A percentile compares a stretch with the other conserved stretches of the same genome.
These are phyloP conservation scores for Aspidoscelis tigris DNA, from an alignment of 2,113 vertebrate species.

Conservation along the genomic window DNA sequence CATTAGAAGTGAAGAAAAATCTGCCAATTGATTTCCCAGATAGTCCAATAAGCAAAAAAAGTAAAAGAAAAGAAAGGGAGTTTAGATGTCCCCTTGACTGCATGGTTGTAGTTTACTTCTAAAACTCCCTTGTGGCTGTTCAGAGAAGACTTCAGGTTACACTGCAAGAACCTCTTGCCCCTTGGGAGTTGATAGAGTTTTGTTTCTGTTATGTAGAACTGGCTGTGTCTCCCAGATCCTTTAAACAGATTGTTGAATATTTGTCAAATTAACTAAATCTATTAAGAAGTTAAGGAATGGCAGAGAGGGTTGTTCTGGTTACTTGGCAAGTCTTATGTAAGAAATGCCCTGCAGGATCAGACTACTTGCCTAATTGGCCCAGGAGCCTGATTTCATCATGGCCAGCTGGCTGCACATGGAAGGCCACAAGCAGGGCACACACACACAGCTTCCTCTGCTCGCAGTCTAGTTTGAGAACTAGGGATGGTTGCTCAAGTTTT, in stretches of 20 bases:
- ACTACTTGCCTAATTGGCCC: too few species aligned
- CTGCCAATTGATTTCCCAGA: neutral
- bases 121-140: neutral
- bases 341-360: too few species aligned
- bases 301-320: slow-evolving; percentile 42
- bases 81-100: neutral
- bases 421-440: too few species aligned
- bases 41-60: neutral
- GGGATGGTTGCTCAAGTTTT: neutral
- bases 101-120: neutral
- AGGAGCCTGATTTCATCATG: too few species aligned
- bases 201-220: slow-evolving; percentile 15
- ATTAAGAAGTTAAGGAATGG: slow-evolving; percentile 40
- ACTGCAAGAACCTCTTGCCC: neutral
- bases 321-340: neutral
- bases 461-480: neutral
- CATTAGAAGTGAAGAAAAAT: neutral
- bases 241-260: slow-evolving; percentile 3
- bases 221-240: slow-evolving; percentile 20
- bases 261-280: slow-evolving; percentile 14
- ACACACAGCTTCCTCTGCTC: too few species aligned
- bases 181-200: neutral
- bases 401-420: too few species aligned
- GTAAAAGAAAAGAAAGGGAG: neutral
- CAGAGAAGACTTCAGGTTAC: neutral